A percentile compares a stretch with the other conserved stretches of the same genome.
phyloP scores from a whole-genome alignment of 2,113 vertebrate species.

The Ciconia stormi region DNA sequence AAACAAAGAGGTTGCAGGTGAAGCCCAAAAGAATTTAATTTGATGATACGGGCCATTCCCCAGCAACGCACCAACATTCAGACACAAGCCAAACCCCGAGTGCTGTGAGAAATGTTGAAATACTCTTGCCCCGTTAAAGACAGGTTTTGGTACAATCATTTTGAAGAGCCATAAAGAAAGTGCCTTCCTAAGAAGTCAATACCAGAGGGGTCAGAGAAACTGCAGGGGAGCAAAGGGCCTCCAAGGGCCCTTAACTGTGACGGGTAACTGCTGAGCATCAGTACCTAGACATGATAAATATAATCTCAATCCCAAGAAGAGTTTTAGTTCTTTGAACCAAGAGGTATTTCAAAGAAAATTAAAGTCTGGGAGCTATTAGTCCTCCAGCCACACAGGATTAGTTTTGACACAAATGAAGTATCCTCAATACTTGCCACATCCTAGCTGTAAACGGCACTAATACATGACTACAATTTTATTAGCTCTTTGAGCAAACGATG shows the following conservation, averaged over 20 bases:
- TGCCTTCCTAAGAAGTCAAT: background rate
- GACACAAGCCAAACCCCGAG: background rate
- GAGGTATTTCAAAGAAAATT: background rate
- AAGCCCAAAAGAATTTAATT: background rate
- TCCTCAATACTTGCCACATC: background rate
- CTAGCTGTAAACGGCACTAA: accelerated
- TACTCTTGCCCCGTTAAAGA: background rate
- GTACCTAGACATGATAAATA: background rate
- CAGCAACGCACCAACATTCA: background rate
- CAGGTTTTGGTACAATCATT: background rate
- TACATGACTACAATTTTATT: too few species aligned
- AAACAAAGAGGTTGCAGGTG: background rate
- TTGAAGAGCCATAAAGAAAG: background rate
- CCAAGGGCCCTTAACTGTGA: background rate
- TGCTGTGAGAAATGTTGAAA: background rate
- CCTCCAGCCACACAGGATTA: background rate
- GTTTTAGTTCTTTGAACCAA: background rate
- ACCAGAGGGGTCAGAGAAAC: background rate
- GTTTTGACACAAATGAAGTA: accelerated
- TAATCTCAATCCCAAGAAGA: background rate
- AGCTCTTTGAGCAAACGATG: background rate
- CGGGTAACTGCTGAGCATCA: background rate
- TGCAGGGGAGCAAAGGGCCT: background rate
- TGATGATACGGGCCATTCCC: background rate
- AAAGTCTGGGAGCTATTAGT: background rate